Percentiles rank a stretch among this genome's conserved stretches.
phyloP scores from a whole-genome alignment of 2,797 vertebrate species.

The Macropus fuliginosus region DNA sequence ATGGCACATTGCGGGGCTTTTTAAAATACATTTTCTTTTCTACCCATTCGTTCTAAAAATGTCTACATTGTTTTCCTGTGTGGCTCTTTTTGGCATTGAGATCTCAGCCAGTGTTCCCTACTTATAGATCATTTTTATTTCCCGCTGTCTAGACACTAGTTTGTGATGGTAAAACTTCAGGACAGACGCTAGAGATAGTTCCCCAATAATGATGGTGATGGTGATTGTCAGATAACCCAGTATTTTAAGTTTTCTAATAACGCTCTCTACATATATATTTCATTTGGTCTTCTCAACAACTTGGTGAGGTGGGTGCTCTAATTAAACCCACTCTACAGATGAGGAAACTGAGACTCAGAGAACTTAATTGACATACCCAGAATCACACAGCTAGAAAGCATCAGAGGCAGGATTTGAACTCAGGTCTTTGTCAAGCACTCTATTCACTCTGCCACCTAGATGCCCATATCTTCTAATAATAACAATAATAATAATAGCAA shows the following conservation, averaged over 20 bases:
- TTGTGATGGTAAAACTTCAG: not conserved
- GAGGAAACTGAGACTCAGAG: not conserved
- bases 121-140: not conserved
- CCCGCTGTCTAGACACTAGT: not conserved
- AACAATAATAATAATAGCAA: not conserved
- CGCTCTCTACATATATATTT: not conserved
- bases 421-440: not conserved
- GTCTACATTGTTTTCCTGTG: slow-evolving; percentile 23
- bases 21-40: not conserved
- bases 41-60: not conserved
- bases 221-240: not conserved
- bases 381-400: not conserved
- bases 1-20: not conserved
- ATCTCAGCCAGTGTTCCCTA: not conserved
- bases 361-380: not conserved
- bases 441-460: not conserved
- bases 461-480: not conserved
- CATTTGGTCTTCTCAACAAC: not conserved
- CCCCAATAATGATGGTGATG: not conserved
- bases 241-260: not conserved
- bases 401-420: not conserved
- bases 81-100: not conserved
- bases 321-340: not conserved
- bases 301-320: not conserved
- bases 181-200: not conserved